phyloP scores from a whole-genome alignment of 2,888 invertebrate genomes.

The Netelia virgata region DNA sequence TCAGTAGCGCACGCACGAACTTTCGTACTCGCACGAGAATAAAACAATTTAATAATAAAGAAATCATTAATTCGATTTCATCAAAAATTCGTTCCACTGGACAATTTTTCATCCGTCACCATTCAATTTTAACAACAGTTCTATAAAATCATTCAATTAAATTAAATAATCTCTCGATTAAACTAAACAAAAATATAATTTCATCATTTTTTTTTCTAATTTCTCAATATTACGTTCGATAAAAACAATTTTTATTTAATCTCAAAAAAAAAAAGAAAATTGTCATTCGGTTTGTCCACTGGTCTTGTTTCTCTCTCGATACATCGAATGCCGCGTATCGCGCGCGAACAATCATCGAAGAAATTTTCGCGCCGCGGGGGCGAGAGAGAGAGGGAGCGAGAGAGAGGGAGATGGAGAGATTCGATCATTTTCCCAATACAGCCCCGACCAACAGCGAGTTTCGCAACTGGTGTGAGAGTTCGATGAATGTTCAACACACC shows the following conservation, averaged over 20 bases:
- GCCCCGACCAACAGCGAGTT: constrained; percentile 1
- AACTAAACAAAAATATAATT: no score
- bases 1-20: background rate
- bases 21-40: background rate
- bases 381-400: no score
- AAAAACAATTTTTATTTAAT: constrained; percentile 1
- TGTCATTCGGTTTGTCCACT: no score
- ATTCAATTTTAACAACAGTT: no score
- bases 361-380: constrained; percentile 46
- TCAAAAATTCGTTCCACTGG: no score
- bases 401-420: background rate
- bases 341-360: constrained; percentile 57
- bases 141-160: no score
- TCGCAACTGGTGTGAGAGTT: constrained; percentile 21
- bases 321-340: constrained; percentile 11
- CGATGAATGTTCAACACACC: constrained; percentile 57
- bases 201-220: no score
- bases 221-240: background rate
- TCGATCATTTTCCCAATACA: constrained; percentile 54
- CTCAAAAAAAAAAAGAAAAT: background rate
- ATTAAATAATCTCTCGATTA: no score
- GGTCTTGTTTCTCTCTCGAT: no score
- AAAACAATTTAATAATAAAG: background rate
- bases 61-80: background rate
- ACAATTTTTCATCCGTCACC: no score